Percentiles rank a stretch among this genome's conserved stretches.
Evolutionary conservation across 2,797 vertebrate species (phyloP).

Genomic region (Cossypha niveicapilla): DNA sequence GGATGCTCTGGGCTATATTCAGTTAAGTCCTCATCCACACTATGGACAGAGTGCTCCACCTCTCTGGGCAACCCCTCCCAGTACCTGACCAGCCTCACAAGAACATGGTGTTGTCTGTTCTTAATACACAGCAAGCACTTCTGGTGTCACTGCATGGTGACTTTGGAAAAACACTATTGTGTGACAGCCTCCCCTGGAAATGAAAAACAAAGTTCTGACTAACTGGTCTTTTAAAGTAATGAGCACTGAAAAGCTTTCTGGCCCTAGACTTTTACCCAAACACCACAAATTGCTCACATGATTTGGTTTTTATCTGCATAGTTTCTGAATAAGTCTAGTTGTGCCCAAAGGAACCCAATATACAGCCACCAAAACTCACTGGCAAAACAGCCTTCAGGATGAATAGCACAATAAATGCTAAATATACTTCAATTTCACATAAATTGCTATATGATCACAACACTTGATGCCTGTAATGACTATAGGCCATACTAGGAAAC

Average conservation of each 20-base stretch:
- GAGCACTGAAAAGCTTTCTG: constrained; percentile 6
- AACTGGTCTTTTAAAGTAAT: background rate
- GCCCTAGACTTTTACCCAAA: constrained; percentile 22
- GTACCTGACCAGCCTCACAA: background rate
- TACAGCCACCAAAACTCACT: background rate
- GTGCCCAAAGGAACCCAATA: background rate
- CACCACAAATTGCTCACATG: background rate
- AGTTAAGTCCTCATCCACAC: background rate
- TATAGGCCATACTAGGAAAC: background rate
- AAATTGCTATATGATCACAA: background rate
- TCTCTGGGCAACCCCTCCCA: background rate
- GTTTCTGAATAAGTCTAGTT: background rate
- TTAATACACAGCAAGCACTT: background rate
- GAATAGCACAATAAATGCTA: background rate
- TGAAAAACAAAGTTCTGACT: background rate
- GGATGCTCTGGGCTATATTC: background rate
- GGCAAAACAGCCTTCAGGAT: background rate
- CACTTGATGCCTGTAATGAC: background rate
- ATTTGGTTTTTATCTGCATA: background rate
- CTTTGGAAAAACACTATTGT: background rate
- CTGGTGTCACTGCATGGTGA: background rate
- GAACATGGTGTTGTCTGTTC: background rate
- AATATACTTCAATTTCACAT: background rate
- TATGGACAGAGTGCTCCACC: background rate
- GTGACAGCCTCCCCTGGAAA: background rate